Conservation (phyloP, 2,888 invertebrate genomes). For the Spisula solida region DNA sequence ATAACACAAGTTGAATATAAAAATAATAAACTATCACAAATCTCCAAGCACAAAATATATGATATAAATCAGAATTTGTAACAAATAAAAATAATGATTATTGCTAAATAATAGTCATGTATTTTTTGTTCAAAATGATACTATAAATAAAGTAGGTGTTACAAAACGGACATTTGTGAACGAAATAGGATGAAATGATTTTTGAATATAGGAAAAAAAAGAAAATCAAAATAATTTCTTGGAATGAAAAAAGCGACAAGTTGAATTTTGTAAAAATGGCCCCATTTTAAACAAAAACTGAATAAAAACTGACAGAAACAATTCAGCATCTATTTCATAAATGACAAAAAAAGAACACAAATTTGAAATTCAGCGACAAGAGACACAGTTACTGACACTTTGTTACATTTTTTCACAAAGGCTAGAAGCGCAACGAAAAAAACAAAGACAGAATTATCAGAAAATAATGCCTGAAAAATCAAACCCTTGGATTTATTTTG, state of each 20-base stretch:
- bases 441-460: background rate
- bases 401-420: background rate
- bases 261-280: conserved; percentile 15
- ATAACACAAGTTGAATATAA: conserved; percentile 9
- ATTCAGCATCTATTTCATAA: background rate
- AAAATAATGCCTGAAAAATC: conserved; percentile 3
- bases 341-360: conserved; percentile 22
- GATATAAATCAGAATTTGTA: background rate
- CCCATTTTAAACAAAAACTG: conserved; percentile 6
- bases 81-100: conserved; percentile 14
- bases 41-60: background rate
- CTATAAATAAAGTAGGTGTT: background rate
- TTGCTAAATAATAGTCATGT: conserved; percentile 6
- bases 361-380: background rate
- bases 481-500: conserved; percentile 17
- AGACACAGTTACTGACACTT: background rate
- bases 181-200: background rate
- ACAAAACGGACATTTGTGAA: background rate
- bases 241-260: conserved; percentile 23
- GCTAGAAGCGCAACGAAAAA: background rate
- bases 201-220: background rate
- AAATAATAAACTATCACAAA: conserved; percentile 15
- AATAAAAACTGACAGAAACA: background rate
- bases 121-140: background rate
- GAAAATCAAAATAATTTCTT: background rate